Evolutionary conservation across 1,140 invertebrate genomes (phyloP).

Genomic region (Oryctes rhinoceros): DNA sequence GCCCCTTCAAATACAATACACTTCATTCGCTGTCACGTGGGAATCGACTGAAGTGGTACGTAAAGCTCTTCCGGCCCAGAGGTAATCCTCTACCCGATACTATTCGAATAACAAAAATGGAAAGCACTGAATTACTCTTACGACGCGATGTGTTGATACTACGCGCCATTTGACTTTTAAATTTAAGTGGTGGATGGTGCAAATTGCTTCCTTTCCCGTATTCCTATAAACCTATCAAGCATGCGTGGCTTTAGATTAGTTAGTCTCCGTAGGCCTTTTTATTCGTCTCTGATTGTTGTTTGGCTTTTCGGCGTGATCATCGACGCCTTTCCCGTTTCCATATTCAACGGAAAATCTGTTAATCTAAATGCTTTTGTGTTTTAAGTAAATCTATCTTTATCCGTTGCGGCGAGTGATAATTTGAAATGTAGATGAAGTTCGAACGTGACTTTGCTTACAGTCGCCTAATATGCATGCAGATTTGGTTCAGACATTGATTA

Average conservation of each 20-base stretch:
- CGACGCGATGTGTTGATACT: background rate
- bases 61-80: background rate
- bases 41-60: constrained; percentile 3
- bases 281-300: background rate
- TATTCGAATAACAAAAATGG: background rate
- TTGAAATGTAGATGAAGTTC: too few species aligned
- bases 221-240: background rate
- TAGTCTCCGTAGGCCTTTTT: background rate
- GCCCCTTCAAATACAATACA: background rate
- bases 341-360: background rate
- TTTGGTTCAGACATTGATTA: too few species aligned
- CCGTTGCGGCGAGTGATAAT: too few species aligned
- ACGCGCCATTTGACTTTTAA: constrained; percentile 9
- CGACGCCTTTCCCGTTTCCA: background rate
- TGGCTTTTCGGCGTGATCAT: background rate
- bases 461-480: too few species aligned
- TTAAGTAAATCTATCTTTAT: too few species aligned
- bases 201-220: constrained; percentile 5
- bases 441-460: too few species aligned
- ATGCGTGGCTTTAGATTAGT: background rate
- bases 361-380: background rate
- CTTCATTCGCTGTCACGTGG: background rate
- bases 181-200: constrained; percentile 10
- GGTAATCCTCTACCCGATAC: background rate
- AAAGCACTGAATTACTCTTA: background rate